These are phyloP conservation scores for Nephrotoma appendiculata DNA, from an alignment of 2,888 invertebrate genomes.

Conservation along the genomic window DNA sequence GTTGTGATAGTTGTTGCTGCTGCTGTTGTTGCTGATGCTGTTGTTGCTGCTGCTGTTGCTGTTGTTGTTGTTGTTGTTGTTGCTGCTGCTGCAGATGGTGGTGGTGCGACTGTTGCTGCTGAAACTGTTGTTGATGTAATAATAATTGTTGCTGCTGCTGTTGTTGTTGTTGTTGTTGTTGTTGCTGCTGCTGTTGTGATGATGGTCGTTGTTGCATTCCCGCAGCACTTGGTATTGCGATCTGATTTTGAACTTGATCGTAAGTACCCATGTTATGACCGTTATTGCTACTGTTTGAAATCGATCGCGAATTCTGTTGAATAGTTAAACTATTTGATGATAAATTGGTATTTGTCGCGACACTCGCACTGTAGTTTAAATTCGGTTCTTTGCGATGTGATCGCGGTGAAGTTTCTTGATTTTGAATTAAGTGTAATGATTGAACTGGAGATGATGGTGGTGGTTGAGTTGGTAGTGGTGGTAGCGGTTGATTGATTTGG, in stretches of 20 bases:
- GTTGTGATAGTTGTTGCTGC: constrained; percentile 1
- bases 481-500: constrained; percentile 4
- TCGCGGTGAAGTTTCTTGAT: constrained; percentile 11
- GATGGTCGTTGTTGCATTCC: not conserved
- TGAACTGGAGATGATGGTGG: constrained; percentile 18
- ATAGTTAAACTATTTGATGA: not conserved
- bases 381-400: constrained; percentile 9
- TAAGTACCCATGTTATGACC: not conserved
- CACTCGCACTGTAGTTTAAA: not conserved
- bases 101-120: constrained; percentile 13
- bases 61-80: constrained; percentile 6
- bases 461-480: constrained; percentile 18
- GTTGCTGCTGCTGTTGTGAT: constrained; percentile 11
- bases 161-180: constrained; percentile 14
- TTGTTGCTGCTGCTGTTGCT: constrained; percentile 5
- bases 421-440: constrained; percentile 8
- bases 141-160: constrained; percentile 11
- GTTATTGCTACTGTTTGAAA: not conserved
- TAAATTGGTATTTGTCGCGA: not conserved
- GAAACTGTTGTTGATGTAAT: constrained; percentile 10
- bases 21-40: constrained; percentile 8
- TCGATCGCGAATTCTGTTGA: constrained; percentile 2
- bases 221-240: not conserved
- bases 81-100: constrained; percentile 11
- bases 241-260: not conserved